Conservation (phyloP, 2,888 invertebrate genomes). For the Lypha dubia region DNA sequence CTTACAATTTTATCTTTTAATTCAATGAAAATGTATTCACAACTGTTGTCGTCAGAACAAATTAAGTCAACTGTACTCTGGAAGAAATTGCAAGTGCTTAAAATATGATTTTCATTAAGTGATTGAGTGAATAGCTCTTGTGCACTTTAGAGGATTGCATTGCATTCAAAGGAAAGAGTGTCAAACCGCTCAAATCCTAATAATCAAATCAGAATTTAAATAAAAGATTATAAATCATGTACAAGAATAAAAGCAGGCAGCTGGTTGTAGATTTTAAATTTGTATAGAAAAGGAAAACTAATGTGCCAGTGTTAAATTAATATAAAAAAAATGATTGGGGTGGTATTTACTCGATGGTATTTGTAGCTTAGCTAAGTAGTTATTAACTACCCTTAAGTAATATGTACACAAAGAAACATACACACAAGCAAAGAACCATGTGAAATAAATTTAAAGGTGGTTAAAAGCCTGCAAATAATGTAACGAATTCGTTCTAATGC, state of each 20-base stretch:
- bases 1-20: slow-evolving; percentile 49
- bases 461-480: slow-evolving; percentile 51
- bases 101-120: background rate
- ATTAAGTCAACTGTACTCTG: slow-evolving; percentile 37
- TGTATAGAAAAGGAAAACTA: slow-evolving; percentile 1
- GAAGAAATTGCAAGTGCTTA: background rate
- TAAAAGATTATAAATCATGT: slow-evolving; percentile 57
- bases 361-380: background rate
- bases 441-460: slow-evolving; percentile 33
- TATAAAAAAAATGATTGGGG: slow-evolving; percentile 31
- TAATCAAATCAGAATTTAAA: slow-evolving; percentile 60
- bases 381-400: slow-evolving; percentile 54
- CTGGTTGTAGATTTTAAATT: slow-evolving; percentile 50
- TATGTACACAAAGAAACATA: background rate
- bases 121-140: background rate
- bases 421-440: background rate
- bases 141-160: background rate
- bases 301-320: background rate
- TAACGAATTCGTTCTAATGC: slow-evolving; percentile 35
- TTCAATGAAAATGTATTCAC: slow-evolving; percentile 20
- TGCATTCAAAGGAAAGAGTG: background rate
- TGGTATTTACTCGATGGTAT: slow-evolving; percentile 34
- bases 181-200: slow-evolving; percentile 6
- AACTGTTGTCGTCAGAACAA: slow-evolving; percentile 27
- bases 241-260: slow-evolving; percentile 44